phyloP scores from a whole-genome alignment of 2,797 vertebrate genomes.

The Lacerta bilineata region DNA sequence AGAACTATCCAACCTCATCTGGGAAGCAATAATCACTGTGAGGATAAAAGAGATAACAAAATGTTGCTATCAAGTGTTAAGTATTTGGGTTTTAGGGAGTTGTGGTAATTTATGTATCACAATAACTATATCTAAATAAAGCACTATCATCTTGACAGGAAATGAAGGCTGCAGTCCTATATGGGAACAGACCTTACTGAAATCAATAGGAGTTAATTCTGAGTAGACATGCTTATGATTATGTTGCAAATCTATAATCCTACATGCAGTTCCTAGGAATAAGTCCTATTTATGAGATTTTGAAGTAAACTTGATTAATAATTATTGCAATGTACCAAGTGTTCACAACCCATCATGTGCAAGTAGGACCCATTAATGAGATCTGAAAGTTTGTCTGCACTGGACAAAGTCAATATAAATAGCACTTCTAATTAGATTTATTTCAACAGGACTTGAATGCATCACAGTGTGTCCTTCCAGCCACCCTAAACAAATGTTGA shows the following conservation, averaged over 20 bases:
- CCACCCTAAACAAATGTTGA: not conserved
- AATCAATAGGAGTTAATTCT: too few relatives aligned
- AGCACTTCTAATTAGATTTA: not conserved
- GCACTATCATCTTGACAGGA: not conserved
- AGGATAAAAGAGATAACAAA: not conserved
- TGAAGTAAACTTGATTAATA: not conserved
- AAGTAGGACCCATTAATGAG: not conserved
- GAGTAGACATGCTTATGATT: too few relatives aligned
- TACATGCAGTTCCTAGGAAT: too few relatives aligned
- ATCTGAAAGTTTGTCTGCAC: not conserved
- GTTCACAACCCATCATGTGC: not conserved
- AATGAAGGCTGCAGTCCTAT: not conserved
- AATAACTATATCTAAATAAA: not conserved
- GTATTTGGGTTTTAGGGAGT: not conserved
- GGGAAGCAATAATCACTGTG: not conserved
- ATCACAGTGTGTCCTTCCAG: not conserved
- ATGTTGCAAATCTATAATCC: too few relatives aligned
- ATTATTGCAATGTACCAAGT: not conserved
- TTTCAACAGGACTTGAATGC: not conserved
- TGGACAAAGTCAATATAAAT: not conserved
- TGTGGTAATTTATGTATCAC: not conserved
- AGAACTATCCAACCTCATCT: not conserved
- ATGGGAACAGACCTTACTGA: too few relatives aligned
- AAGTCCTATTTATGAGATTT: too few relatives aligned
- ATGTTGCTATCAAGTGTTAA: not conserved